A percentile compares a stretch with the other conserved stretches of the same genome.
These are phyloP conservation scores for Muscicapa adusta DNA, from an alignment of 2,113 vertebrate genomes.

Conservation along the genomic window DNA sequence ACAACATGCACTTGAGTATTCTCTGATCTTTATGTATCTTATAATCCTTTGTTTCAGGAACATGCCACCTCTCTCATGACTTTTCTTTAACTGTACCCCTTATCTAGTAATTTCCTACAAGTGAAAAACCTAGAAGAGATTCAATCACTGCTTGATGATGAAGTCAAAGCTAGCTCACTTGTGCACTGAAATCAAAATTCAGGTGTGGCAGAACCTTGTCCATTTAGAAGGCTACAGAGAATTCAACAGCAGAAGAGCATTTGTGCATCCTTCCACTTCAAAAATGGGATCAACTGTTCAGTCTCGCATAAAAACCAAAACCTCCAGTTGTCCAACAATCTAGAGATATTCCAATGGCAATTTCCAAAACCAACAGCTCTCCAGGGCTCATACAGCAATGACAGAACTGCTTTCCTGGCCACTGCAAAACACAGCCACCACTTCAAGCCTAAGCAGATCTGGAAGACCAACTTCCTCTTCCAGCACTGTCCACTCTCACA, in stretches of 20 bases:
- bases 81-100: background rate
- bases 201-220: background rate
- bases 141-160: background rate
- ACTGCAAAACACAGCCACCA: background rate
- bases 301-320: background rate
- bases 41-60: background rate
- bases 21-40: background rate
- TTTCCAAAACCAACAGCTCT: background rate
- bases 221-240: background rate
- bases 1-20: background rate
- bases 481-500: background rate
- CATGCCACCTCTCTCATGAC: fast-evolving
- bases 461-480: background rate
- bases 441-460: background rate
- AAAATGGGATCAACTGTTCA: background rate
- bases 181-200: background rate
- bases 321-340: background rate
- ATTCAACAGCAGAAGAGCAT: background rate
- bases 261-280: background rate
- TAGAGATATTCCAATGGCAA: background rate
- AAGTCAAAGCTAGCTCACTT: background rate
- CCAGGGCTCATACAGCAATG: background rate
- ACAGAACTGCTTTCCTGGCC: background rate
- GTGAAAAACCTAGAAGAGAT: background rate
- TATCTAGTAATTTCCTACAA: background rate